A percentile compares a stretch with the other conserved stretches of the same genome.
Evolutionary conservation across 1,140 invertebrate genomes (phyloP).

Genomic region (Diabrotica virgifera): DNA sequence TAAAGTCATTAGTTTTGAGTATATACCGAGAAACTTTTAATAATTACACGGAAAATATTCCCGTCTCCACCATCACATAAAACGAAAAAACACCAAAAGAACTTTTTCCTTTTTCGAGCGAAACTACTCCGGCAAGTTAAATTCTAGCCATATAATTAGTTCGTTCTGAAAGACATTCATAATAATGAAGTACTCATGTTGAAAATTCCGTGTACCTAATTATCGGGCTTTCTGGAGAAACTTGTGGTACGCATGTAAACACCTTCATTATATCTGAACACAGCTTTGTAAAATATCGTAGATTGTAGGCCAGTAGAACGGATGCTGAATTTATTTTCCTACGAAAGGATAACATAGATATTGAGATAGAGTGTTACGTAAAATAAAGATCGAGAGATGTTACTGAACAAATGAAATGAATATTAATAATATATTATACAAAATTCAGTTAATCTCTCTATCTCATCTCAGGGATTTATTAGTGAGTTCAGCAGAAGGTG

Average conservation of each 20-base stretch:
- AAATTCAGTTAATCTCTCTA: no score
- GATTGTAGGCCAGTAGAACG: neutral
- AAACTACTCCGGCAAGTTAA: neutral
- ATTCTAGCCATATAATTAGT: neutral
- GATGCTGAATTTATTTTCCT: no score
- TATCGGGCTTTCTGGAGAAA: constrained; percentile 29
- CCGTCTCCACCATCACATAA: neutral
- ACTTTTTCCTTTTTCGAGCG: neutral
- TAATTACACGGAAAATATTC: neutral
- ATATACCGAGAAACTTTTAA: neutral
- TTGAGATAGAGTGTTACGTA: no score
- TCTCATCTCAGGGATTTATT: no score
- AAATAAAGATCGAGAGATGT: no score
- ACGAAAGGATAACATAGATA: no score
- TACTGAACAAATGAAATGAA: no score
- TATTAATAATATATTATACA: no score
- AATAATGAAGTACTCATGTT: constrained; percentile 28
- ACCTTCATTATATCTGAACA: constrained; percentile 33
- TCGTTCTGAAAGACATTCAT: constrained; percentile 3
- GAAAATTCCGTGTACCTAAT: constrained; percentile 30
- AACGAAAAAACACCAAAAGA: neutral
- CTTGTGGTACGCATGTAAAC: constrained; percentile 34
- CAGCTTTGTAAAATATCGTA: constrained; percentile 33
- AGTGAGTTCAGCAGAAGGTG: no score
- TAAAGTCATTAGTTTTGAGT: no score